Base-by-base conservation (phyloP, 2,113 vertebrate genomes). In the Electrona antarctica region DNA sequence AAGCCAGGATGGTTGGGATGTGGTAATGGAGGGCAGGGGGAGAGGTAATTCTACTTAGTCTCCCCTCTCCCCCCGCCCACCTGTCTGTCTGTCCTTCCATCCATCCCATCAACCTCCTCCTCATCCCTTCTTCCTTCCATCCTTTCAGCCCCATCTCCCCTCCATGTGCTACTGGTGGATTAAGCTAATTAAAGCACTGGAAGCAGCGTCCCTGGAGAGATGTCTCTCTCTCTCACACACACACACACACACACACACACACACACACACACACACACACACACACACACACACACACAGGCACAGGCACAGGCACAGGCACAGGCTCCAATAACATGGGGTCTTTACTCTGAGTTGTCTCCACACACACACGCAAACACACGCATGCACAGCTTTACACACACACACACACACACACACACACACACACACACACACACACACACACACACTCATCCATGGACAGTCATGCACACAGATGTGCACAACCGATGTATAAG, bases 151-250 rank as follows among this genome's bases (percentile, higher is more conserved):
- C 12, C 58, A 14, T 7, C 6, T 10, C 46, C 76, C 47, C 71
- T 81, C 79, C 80, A 87, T 87, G 85, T 88, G 85, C 85, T 83
- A 77, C 76, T 66, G 71, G 63, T 84, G 85, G 88, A 90, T 91
- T 92, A 91, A 83, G 85, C 87, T 89, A 89, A 90, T 92, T 91
- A 91, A 90, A 91, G 83, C 78, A 71, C 82, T 8, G 33, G 84
- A 83, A 86, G 82, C 77, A 10, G 79, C 64, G 51, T 83, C 87
- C 83, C 81, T 21, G 60, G 89, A 79, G 86, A 86, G 52, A 78
- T 50, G 46, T 60, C 29, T 63, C 65, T 61, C 55, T 61, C 56
- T 54, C 58, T 55, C 57, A 46, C 55, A 54, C 63, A 52, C 45
- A 56, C 62, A 81, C 0, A 60, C 61, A 58, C 69, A 69, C 71